A percentile compares a stretch with the other conserved stretches of the same genome.
Evolutionary conservation across 2,113 vertebrate genomes (phyloP).

Genomic region (Alligator sinensis): DNA sequence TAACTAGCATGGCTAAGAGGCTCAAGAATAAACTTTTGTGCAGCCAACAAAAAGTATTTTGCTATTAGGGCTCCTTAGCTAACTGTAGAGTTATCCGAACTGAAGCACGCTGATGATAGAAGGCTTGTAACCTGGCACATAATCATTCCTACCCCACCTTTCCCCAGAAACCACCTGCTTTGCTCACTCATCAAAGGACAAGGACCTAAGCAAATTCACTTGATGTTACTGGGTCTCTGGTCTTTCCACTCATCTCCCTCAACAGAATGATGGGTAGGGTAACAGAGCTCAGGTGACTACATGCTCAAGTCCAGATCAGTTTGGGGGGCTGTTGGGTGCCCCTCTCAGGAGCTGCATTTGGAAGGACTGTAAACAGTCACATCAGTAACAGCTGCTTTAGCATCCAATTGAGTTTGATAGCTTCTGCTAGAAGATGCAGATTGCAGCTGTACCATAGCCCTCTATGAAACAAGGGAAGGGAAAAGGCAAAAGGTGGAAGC

Average conservation of each 20-base stretch:
- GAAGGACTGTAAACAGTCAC: not conserved
- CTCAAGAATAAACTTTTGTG: not conserved
- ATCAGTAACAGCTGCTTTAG: not conserved
- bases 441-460: not conserved
- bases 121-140: not conserved
- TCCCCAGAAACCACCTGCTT: not conserved
- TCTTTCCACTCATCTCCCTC: not conserved
- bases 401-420: not conserved
- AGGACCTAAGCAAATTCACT: too few species aligned
- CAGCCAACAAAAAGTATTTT: not conserved
- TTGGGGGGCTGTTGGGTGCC: too few species aligned
- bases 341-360: not conserved
- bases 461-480: not conserved
- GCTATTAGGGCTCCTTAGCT: not conserved
- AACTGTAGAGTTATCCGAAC: too few species aligned
- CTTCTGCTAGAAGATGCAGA: rapidly evolving
- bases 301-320: too few species aligned
- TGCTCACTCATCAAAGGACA: not conserved
- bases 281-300: too few species aligned
- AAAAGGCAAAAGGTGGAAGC: not conserved
- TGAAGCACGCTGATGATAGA: not conserved
- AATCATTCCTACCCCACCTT: not conserved
- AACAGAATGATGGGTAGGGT: too few species aligned
- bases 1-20: not conserved
- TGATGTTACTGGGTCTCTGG: not conserved